phyloP scores from a whole-genome alignment of 2,888 invertebrate species.

The Phortica okadai region DNA sequence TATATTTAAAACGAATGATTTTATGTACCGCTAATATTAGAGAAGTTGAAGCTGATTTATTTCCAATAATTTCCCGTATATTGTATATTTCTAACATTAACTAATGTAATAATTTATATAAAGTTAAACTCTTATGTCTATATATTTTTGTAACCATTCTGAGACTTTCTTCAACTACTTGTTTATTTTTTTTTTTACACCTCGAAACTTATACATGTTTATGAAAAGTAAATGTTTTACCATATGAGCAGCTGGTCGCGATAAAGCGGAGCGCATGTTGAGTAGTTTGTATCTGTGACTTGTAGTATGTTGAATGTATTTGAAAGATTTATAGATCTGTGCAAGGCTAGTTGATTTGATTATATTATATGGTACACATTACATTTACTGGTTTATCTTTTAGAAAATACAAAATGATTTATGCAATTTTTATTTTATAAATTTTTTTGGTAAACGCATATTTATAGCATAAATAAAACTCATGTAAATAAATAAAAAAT shows the following conservation, averaged over 20 bases:
- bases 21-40: conserved; percentile 32
- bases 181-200: conserved; percentile 40
- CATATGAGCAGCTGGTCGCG: background rate
- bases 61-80: background rate
- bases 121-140: conserved; percentile 38
- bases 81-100: background rate
- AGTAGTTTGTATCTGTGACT: conserved; percentile 19
- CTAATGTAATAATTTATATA: conserved; percentile 30
- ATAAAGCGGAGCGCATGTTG: background rate
- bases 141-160: conserved; percentile 60
- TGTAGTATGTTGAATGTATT: conserved; percentile 20
- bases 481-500: conserved; percentile 19
- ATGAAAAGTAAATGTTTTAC: conserved; percentile 21
- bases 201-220: conserved; percentile 43
- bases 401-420: background rate
- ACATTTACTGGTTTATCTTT: conserved; percentile 2
- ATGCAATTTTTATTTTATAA: conserved; percentile 12
- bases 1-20: conserved; percentile 41
- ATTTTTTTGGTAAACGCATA: background rate
- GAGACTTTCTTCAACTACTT: conserved; percentile 61
- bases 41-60: background rate
- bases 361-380: conserved; percentile 3
- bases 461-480: conserved; percentile 25
- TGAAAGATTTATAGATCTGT: conserved; percentile 1
- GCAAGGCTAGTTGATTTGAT: conserved; percentile 17